phyloP scores from a whole-genome alignment of 1,140 invertebrate species.

The Papilio xuthus region DNA sequence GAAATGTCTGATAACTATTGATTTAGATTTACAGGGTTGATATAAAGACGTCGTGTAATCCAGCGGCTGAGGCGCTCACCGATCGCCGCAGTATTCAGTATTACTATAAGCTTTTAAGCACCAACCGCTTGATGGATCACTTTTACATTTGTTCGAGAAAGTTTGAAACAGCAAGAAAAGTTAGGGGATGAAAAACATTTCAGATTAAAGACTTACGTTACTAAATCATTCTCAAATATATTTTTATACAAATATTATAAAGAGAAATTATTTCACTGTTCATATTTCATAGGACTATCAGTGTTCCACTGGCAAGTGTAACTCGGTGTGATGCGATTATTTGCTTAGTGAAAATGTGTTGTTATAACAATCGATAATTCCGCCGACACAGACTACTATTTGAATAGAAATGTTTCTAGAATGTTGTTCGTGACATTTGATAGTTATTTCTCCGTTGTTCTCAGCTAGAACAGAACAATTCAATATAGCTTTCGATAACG shows the following conservation, averaged over 20 bases:
- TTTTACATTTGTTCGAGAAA: constrained; percentile 12
- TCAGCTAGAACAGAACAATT: neutral
- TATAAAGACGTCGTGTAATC: neutral
- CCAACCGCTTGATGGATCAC: constrained; percentile 1
- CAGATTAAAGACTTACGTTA: neutral
- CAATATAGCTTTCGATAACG: neutral
- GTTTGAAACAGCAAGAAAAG: neutral
- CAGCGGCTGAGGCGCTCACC: neutral
- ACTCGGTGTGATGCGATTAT: neutral
- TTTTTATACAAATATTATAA: neutral
- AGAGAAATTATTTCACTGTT: too few relatives aligned
- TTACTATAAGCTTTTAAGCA: neutral
- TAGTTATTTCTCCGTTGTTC: neutral
- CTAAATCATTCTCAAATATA: neutral
- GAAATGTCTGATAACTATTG: neutral
- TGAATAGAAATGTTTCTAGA: neutral
- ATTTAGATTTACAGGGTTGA: neutral
- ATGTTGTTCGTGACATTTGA: neutral
- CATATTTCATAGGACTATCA: neutral
- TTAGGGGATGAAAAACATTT: neutral
- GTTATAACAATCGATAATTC: neutral
- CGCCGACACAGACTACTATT: neutral
- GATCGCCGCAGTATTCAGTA: neutral
- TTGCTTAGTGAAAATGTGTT: neutral
- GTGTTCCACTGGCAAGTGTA: neutral